Evolutionary conservation across 2,797 vertebrate species (phyloP).

Genomic region (Sebastes minor): DNA sequence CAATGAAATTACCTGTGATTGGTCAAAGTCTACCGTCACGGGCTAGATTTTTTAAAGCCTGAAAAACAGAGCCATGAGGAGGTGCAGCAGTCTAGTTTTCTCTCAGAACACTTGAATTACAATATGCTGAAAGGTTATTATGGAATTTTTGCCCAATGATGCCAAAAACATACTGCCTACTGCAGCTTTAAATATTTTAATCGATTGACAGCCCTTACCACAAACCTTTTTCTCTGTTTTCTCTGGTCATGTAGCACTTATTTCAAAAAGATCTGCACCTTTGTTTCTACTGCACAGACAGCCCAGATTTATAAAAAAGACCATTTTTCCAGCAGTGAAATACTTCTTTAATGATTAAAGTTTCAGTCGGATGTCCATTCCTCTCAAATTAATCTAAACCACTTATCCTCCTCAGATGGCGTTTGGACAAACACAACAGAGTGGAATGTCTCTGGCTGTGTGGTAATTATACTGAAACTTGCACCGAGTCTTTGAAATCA

Average conservation of each 20-base stretch:
- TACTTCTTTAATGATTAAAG: slow-evolving; percentile 2
- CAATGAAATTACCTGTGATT: too few relatives aligned
- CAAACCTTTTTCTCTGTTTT: not conserved
- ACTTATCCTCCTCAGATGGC: not conserved
- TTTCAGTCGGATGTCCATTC: not conserved
- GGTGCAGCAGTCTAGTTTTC: too few relatives aligned
- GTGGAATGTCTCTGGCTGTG: not conserved
- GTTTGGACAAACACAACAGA: slow-evolving; percentile 7
- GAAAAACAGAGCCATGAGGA: too few relatives aligned
- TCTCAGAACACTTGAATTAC: too few relatives aligned
- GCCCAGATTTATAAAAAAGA: not conserved
- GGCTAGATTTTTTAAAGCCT: too few relatives aligned
- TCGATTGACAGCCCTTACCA: not conserved
- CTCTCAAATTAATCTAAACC: not conserved
- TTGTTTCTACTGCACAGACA: not conserved
- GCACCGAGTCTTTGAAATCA: slow-evolving; percentile 29
- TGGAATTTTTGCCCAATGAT: too few relatives aligned
- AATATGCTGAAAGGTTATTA: too few relatives aligned
- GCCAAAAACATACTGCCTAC: too few relatives aligned
- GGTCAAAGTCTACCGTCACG: too few relatives aligned
- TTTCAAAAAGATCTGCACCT: not conserved
- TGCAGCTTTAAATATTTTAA: not conserved
- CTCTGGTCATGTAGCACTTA: not conserved
- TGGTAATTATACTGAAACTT: slow-evolving; percentile 32
- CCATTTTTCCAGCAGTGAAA: not conserved